Evolutionary conservation across 1,140 invertebrate genomes (phyloP).

Genomic region (Pachyrhynchus sulphureomaculatus): DNA sequence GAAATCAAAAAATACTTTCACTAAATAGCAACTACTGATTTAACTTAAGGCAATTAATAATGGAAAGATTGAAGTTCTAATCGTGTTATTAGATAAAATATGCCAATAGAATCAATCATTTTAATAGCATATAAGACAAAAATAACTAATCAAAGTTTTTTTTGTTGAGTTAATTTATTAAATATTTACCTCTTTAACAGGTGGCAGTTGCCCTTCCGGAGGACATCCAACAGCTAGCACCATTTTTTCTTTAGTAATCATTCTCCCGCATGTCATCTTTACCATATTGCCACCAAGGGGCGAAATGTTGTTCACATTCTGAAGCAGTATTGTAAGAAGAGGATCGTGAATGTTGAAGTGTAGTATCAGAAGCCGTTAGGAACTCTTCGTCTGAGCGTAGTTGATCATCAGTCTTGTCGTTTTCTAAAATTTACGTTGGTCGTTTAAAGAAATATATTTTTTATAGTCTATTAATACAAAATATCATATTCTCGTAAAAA

Average conservation of each 20-base stretch:
- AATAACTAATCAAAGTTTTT: too few relatives aligned
- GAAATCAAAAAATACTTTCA: too few relatives aligned
- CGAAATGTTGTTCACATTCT: slow-evolving; percentile 59
- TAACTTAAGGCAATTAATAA: too few relatives aligned
- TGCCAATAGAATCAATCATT: too few relatives aligned
- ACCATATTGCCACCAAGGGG: slow-evolving; percentile 57
- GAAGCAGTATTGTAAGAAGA: slow-evolving; percentile 68
- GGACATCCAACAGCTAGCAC: slow-evolving; percentile 49
- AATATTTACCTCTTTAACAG: slow-evolving; percentile 36
- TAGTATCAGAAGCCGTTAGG: slow-evolving; percentile 68
- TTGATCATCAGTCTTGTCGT: slow-evolving; percentile 39
- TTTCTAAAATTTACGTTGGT: slow-evolving; percentile 34
- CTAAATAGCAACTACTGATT: too few relatives aligned
- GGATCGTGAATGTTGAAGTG: slow-evolving; percentile 63
- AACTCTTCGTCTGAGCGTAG: slow-evolving; percentile 61
- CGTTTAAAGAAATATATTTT: not conserved
- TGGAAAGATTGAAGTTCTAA: too few relatives aligned
- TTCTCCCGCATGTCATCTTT: slow-evolving; percentile 45
- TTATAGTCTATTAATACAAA: too few relatives aligned
- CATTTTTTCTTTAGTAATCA: slow-evolving; percentile 50
- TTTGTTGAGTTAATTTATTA: too few relatives aligned
- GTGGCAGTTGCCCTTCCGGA: slow-evolving; percentile 41
- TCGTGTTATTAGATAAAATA: too few relatives aligned
- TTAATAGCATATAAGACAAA: too few relatives aligned
- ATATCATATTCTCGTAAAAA: too few relatives aligned